Evolutionary conservation across 2,888 invertebrate genomes (phyloP).

Genomic region (Aspidiotus rigidus): DNA sequence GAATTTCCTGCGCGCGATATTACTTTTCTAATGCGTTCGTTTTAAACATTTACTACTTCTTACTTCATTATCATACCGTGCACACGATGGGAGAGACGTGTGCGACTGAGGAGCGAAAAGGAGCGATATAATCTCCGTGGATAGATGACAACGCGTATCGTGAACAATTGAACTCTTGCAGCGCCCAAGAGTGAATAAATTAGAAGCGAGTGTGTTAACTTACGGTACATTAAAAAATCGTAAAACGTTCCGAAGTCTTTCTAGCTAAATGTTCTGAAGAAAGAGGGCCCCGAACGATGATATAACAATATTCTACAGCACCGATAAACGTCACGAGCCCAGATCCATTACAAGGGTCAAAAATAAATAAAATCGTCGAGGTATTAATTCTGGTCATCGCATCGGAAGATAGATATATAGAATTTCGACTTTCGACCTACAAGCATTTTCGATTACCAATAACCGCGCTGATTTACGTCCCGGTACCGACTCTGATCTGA

Average conservation of each 20-base stretch:
- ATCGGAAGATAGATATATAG: background rate
- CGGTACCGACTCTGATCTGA: too few species aligned
- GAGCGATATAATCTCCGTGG: too few species aligned
- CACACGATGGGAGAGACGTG: too few species aligned
- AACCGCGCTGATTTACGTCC: too few species aligned
- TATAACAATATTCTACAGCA: background rate
- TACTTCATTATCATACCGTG: too few species aligned
- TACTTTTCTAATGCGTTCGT: too few species aligned
- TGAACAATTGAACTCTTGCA: background rate
- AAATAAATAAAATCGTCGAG: background rate
- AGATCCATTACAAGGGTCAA: background rate
- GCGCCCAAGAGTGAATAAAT: background rate
- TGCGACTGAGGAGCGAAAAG: too few species aligned
- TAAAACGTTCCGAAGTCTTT: background rate
- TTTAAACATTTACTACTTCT: too few species aligned
- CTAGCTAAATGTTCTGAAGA: too few species aligned
- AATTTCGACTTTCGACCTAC: slow-evolving; percentile 2
- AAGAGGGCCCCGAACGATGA: background rate
- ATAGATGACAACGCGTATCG: background rate
- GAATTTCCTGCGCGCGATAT: too few species aligned
- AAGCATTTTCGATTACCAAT: background rate
- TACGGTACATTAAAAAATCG: background rate
- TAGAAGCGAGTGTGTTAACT: background rate
- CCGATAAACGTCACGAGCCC: background rate
- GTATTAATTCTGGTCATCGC: background rate